Percentiles rank a stretch among this genome's conserved stretches.
Conservation (phyloP, 2,797 vertebrate genomes). For the Lophura swinhoii region DNA sequence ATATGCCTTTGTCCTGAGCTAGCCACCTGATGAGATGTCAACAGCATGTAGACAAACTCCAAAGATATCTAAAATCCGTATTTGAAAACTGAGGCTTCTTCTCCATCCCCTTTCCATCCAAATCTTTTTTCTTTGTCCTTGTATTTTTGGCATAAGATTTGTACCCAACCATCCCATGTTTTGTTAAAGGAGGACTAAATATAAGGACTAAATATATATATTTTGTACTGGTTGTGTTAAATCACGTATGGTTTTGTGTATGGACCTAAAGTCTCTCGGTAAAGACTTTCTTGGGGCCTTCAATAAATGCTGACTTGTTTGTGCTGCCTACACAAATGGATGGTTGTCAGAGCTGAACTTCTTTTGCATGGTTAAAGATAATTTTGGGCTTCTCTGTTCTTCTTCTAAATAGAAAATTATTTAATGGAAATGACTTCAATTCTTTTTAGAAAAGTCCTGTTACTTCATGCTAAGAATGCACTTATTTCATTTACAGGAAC, state of each 20-base stretch:
- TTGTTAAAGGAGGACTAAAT: conserved; percentile 1
- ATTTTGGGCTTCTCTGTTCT: neutral
- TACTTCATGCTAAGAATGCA: neutral
- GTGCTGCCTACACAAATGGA: neutral
- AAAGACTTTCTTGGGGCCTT: neutral
- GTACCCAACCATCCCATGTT: neutral
- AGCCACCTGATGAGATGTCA: neutral
- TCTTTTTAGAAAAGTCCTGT: neutral
- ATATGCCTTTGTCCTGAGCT: neutral
- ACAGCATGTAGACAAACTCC: neutral
- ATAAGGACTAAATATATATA: neutral
- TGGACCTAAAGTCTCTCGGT: neutral
- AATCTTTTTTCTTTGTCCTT: neutral
- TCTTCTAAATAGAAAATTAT: neutral
- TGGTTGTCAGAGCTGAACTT: neutral
- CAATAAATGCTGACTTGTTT: neutral
- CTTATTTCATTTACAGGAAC: neutral
- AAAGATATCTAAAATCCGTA: neutral
- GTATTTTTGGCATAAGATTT: neutral
- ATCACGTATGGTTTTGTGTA: neutral
- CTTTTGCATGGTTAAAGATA: neutral
- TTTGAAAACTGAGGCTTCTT: neutral
- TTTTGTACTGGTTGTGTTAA: conserved; percentile 3
- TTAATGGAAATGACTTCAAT: neutral
- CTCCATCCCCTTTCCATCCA: neutral